A percentile compares a stretch with the other conserved stretches of the same genome.
Conservation (phyloP, 2,797 vertebrate species). For the Coregonus sp. region DNA sequence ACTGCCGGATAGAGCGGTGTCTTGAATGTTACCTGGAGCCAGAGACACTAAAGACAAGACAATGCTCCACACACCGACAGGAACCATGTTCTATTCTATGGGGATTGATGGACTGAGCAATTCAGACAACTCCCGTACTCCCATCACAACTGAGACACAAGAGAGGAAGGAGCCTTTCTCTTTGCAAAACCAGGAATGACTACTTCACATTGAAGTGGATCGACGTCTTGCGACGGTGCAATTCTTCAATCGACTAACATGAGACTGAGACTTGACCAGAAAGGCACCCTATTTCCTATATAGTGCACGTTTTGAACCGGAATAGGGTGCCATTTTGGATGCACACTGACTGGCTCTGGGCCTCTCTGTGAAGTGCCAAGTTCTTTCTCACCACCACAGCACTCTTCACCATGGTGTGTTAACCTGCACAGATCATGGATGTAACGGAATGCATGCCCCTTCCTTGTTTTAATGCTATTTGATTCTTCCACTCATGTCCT, state of each 20-base stretch:
- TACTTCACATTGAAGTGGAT: slow-evolving; percentile 86
- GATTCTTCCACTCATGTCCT: slow-evolving; percentile 40
- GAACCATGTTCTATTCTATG: slow-evolving; percentile 44
- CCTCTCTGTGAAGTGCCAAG: slow-evolving; percentile 78
- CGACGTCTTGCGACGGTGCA: slow-evolving; percentile 58
- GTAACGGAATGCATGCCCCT: slow-evolving; percentile 42
- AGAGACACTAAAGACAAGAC: slow-evolving; percentile 47
- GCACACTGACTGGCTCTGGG: slow-evolving; percentile 46
- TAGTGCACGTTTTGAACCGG: neutral
- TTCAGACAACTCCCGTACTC: slow-evolving; percentile 65
- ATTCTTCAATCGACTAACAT: slow-evolving; percentile 48
- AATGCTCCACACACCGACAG: slow-evolving; percentile 37
- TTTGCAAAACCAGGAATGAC: slow-evolving; percentile 58
- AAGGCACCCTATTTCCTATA: neutral
- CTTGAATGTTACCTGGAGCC: slow-evolving; percentile 44
- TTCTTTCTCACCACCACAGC: slow-evolving; percentile 56
- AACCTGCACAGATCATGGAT: slow-evolving; percentile 63
- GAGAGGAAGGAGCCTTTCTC: slow-evolving; percentile 45
- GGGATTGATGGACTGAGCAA: slow-evolving; percentile 66
- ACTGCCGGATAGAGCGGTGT: slow-evolving; percentile 63
- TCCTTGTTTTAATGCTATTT: slow-evolving; percentile 39
- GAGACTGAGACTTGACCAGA: slow-evolving; percentile 53
- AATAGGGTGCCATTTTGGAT: too few species aligned
- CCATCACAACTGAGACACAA: slow-evolving; percentile 57
- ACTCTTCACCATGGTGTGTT: slow-evolving; percentile 60